phyloP scores from a whole-genome alignment of 2,888 invertebrate genomes.

The Alloscopus bannaensis region DNA sequence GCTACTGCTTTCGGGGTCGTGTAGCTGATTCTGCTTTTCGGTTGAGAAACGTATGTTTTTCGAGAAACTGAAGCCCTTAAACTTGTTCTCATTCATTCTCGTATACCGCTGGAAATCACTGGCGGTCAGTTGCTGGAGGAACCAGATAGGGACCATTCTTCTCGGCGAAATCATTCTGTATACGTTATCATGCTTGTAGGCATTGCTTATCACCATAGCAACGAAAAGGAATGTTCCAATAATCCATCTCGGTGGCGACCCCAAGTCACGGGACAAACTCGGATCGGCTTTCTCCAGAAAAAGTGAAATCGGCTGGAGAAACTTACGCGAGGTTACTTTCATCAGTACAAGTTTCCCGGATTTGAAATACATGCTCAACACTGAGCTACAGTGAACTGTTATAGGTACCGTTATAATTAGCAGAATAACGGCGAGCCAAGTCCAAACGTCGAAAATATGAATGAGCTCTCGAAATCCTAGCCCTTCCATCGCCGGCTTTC shows the following conservation, averaged over 20 bases:
- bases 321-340: neutral
- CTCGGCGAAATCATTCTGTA: neutral
- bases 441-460: too few species aligned
- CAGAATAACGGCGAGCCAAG: too few species aligned
- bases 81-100: neutral
- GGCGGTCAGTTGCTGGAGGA: neutral
- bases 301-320: neutral
- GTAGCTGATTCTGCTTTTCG: too few species aligned
- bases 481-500: too few species aligned
- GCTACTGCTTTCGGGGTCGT: too few species aligned
- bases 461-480: too few species aligned
- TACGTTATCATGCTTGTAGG: neutral
- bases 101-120: neutral
- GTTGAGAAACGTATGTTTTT: too few species aligned
- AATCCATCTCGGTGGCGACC: neutral
- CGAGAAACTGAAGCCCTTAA: constrained; percentile 28
- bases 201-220: neutral
- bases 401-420: too few species aligned
- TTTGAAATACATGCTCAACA: too few species aligned
- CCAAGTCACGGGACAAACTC: neutral
- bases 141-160: neutral
- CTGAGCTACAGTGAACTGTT: too few species aligned
- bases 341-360: too few species aligned
- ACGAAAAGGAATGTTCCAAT: neutral
- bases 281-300: neutral